Conservation (phyloP, 2,888 invertebrate genomes). For the Lycaena phlaeas region DNA sequence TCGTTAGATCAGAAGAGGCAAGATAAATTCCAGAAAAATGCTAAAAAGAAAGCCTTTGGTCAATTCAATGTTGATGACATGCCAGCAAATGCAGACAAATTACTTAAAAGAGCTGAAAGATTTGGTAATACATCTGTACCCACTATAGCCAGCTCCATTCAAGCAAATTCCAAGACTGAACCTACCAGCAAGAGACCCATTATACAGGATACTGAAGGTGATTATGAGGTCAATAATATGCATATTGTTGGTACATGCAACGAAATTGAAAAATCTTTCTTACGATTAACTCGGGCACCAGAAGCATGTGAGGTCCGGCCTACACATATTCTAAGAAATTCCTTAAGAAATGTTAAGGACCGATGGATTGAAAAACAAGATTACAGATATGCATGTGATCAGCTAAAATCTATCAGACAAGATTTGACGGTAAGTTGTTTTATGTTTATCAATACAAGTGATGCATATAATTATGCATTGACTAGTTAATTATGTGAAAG, state of each 20-base stretch:
- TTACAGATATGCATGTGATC: conserved; percentile 98
- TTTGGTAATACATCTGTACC: conserved; percentile 76
- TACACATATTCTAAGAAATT: conserved; percentile 84
- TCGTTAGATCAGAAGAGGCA: conserved; percentile 57
- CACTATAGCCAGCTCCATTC: conserved; percentile 61
- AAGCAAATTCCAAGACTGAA: conserved; percentile 44
- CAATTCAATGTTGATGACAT: conserved; percentile 78
- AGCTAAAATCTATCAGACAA: conserved; percentile 97
- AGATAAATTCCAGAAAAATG: conserved; percentile 62
- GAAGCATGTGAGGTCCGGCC: conserved; percentile 94
- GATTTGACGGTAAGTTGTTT: conserved; percentile 89
- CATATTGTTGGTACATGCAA: conserved; percentile 95
- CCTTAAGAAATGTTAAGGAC: conserved; percentile 91
- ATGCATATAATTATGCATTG: no score
- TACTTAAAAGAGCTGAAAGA: conserved; percentile 91
- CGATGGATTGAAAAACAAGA: conserved; percentile 93
- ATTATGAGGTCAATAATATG: conserved; percentile 88
- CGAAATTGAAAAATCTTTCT: conserved; percentile 96
- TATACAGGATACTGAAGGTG: conserved; percentile 76
- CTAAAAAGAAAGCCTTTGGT: conserved; percentile 76
- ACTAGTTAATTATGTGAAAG: no score
- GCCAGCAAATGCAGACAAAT: conserved; percentile 82
- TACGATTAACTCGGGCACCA: conserved; percentile 96
- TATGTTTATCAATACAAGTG: no score
- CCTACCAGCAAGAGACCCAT: conserved; percentile 41